Conservation (phyloP, 2,888 invertebrate species). For the Nesidiocoris tenuis region DNA sequence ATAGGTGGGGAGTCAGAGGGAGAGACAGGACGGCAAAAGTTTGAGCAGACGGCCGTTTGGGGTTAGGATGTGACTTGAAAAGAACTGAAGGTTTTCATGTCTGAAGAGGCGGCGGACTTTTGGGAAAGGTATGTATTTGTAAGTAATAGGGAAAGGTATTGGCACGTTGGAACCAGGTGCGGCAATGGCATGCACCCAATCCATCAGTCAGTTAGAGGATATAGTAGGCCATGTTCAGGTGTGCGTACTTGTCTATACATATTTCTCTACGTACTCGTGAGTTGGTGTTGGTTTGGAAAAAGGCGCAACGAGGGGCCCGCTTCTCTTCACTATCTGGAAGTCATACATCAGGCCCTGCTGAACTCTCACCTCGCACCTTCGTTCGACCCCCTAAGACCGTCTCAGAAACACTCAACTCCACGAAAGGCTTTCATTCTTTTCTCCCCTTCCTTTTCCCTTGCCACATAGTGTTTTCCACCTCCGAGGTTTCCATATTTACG, state of each 20-base stretch:
- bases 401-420: background rate
- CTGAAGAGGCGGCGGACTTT: constrained; percentile 1
- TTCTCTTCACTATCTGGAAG: constrained; percentile 10
- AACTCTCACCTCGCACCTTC: constrained; percentile 31
- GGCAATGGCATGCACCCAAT: constrained; percentile 2
- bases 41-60: background rate
- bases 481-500: constrained; percentile 21
- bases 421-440: constrained; percentile 9
- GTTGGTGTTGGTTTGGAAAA: constrained; percentile 12
- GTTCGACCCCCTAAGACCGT: background rate
- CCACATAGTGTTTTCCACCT: background rate
- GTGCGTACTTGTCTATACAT: background rate
- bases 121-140: constrained; percentile 24
- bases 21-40: background rate
- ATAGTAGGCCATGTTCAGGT: background rate
- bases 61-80: constrained; percentile 20
- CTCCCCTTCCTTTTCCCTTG: background rate
- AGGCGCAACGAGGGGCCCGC: background rate
- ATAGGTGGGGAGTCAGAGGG: constrained; percentile 5
- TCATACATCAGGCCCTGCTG: constrained; percentile 30
- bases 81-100: constrained; percentile 26
- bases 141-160: constrained; percentile 36
- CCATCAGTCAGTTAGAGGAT: constrained; percentile 17
- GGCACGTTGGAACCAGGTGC: constrained; percentile 14
- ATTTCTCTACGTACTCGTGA: background rate